Evolutionary conservation across 1,140 invertebrate species (phyloP), one percentile per base, ranked within the genome.

Genomic region (Andrena cerasifolii): DNA sequence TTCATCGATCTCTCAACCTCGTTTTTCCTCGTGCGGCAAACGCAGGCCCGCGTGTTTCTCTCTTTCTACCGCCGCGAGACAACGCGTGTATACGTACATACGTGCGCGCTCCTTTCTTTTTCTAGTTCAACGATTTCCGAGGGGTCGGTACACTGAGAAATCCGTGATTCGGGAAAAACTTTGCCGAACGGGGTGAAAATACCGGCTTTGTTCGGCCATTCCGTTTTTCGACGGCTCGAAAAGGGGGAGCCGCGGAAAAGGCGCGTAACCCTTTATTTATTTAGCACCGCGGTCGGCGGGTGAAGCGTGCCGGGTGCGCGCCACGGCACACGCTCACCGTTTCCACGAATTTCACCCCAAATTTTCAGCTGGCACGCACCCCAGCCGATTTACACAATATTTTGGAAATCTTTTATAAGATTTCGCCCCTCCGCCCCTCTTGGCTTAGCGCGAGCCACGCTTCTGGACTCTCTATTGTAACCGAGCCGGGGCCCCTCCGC

Each of bases 321-420:
- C 36, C 54, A 33, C 26, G 43, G 33, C 49, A 18, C 31, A 47
- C 66, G 78, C 18, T 77, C 80, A 65, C 78, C 75, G 82, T 91
- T 90, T 90, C 87, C 74, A 77, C 84, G 84, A 78, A 87, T 90
- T 92, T 92, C 86, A 90, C 89, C 92, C 92, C 88, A 89, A 90
- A 91, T 89, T 88, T 91, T 92, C 90, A 92, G 91, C 90, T 92
- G 91, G 79, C 73, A 16, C 68, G 31, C 58, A 58, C 63, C 59
- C 77, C 63, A 49, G 24, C 75, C 79, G 91, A 92, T 93, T 93
- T 92, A 93, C 91, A 92, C 92, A 92, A 93, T 93, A 93, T 93
- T 93, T 93, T 93, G 92, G 92, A 93, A 93, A 93, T 92, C 90
- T 88, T 92, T 91, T 91, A 92, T 91, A 89, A 90, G 84, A 85